These are phyloP conservation scores for Hanleya hanleyi DNA, from an alignment of 2,888 invertebrate genomes.

Conservation along the genomic window DNA sequence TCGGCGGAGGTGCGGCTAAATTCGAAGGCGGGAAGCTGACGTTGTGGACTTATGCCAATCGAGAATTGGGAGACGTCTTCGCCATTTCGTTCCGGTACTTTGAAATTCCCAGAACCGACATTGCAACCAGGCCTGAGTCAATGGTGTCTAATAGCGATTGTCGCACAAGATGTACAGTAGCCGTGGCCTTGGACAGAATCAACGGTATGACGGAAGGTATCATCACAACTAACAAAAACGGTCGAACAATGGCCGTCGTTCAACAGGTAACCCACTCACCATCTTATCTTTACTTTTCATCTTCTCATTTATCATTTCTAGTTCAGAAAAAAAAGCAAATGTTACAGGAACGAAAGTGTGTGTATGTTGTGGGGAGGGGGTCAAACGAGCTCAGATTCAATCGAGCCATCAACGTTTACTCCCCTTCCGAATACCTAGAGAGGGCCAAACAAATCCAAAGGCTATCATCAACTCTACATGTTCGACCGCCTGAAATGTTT, in stretches of 20 bases:
- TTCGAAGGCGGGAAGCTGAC: background rate
- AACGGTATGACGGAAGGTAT: background rate
- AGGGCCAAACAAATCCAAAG: no score
- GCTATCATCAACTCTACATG: no score
- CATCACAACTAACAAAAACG: background rate
- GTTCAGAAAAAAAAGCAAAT: no score
- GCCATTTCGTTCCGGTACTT: background rate
- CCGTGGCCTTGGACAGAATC: background rate
- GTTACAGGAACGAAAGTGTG: no score
- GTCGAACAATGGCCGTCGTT: background rate
- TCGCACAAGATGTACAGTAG: background rate
- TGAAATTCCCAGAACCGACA: background rate
- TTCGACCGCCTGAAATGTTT: no score
- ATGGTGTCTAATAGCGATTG: background rate
- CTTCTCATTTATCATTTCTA: no score
- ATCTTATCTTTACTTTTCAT: no score
- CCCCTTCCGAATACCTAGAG: no score
- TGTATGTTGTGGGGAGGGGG: no score
- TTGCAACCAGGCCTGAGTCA: background rate
- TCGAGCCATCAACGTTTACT: no score
- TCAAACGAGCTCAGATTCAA: no score
- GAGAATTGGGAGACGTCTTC: background rate
- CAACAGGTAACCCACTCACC: background rate
- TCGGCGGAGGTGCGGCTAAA: background rate
- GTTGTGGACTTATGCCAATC: background rate